phyloP scores from a whole-genome alignment of 2,113 vertebrate genomes.

The Struthio camelus region DNA sequence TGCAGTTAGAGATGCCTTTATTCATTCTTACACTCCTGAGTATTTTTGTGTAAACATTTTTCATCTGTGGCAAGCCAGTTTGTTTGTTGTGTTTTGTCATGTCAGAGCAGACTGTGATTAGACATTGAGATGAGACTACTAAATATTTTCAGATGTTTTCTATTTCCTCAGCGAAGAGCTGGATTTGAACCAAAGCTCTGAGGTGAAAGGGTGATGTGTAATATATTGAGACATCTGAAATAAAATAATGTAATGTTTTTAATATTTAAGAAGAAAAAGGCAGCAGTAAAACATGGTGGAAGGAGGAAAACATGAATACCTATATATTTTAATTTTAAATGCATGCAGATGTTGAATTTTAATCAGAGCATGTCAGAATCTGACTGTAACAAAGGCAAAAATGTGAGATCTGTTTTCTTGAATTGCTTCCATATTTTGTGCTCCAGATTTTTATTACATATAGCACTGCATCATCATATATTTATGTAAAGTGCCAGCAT shows the following conservation, averaged over 20 bases:
- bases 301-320: conserved; percentile 79
- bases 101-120: conserved; percentile 69
- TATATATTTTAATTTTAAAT: conserved; percentile 85
- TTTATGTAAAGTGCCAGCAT: conserved; percentile 83
- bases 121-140: conserved; percentile 71
- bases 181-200: conserved; percentile 80
- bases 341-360: conserved; percentile 83
- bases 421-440: conserved; percentile 82
- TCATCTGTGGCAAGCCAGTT: conserved; percentile 75
- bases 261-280: conserved; percentile 83
- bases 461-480: conserved; percentile 79
- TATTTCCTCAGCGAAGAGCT: conserved; percentile 78
- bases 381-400: conserved; percentile 80
- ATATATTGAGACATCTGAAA: conserved; percentile 82
- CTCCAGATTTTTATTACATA: conserved; percentile 80
- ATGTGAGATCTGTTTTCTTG: conserved; percentile 82
- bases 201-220: conserved; percentile 83
- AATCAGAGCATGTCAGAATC: conserved; percentile 81
- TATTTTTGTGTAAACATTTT: conserved; percentile 72
- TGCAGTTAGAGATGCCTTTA: conserved; percentile 41
- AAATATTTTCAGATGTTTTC: conserved; percentile 82
- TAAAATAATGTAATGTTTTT: conserved; percentile 82
- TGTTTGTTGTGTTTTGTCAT: conserved; percentile 78
- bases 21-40: conserved; percentile 62
- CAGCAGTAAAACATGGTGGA: conserved; percentile 78